Evolutionary conservation across 2,888 invertebrate species (phyloP).

Genomic region (Trissolcus japonicus): DNA sequence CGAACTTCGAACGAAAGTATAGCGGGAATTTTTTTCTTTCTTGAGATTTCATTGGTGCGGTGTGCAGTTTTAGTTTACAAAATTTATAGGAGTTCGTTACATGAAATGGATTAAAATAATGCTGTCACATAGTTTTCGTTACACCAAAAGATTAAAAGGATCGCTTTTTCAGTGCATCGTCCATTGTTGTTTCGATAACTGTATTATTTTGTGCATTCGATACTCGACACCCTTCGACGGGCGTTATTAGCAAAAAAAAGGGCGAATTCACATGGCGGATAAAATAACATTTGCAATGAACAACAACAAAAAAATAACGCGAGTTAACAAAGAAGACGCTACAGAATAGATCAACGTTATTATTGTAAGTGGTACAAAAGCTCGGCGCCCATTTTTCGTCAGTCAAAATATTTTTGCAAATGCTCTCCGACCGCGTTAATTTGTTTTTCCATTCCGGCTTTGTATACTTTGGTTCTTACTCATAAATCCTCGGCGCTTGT

Average conservation of each 20-base stretch:
- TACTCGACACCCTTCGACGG: background rate
- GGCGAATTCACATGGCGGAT: background rate
- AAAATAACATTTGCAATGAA: too few species aligned
- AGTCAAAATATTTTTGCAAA: slow-evolving; percentile 45
- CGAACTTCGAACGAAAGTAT: background rate
- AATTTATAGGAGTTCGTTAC: background rate
- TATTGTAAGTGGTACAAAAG: slow-evolving; percentile 24
- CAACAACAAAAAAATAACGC: too few species aligned
- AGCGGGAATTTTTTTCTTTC: background rate
- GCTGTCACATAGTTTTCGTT: slow-evolving; percentile 4
- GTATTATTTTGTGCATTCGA: slow-evolving; percentile 19
- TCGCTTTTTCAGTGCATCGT: slow-evolving; percentile 18
- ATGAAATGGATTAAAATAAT: background rate
- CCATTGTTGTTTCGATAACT: slow-evolving; percentile 23
- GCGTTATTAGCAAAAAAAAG: slow-evolving; percentile 14
- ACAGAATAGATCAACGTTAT: slow-evolving; percentile 18
- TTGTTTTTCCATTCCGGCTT: slow-evolving; percentile 34
- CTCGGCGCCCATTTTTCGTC: slow-evolving; percentile 20
- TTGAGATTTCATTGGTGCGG: background rate
- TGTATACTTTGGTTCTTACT: slow-evolving; percentile 30
- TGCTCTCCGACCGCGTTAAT: slow-evolving; percentile 30
- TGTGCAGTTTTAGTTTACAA: background rate
- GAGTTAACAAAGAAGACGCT: too few species aligned
- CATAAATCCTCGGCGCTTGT: slow-evolving; percentile 39
- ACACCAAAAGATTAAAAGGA: slow-evolving; percentile 35